Evolutionary conservation across 1,140 invertebrate genomes (phyloP), one percentile per base, ranked within the genome.

Genomic region (Anoplolepis gracilipes): DNA sequence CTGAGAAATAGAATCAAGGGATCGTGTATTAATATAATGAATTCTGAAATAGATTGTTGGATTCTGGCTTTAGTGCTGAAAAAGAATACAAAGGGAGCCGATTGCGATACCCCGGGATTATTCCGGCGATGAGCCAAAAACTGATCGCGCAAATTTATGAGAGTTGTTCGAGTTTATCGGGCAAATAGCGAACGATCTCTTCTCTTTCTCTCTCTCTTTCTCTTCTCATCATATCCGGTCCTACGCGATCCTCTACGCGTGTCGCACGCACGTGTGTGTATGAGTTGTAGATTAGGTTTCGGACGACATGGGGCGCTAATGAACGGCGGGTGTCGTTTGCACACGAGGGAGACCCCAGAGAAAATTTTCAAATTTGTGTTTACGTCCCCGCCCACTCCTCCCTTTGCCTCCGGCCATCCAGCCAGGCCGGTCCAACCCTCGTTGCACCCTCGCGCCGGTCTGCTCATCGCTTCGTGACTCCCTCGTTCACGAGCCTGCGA

Each of bases 291-390:
- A 91, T 92, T 91, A 91, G 89, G 78, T 91, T 86, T 88, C 86
- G 75, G 82, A 72, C 75, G 90, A 93, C 92, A 92, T 70, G 90
- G 88, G 39, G 25, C 92, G 91, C 88, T 93, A 93, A 93, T 92
- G 91, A 93, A 93, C 90, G 91, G 87, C 85, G 86, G 84, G 88
- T 92, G 87, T 92, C 91, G 91, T 92, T 92, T 92, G 88, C 92
- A 92, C 77, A 84, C 84, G 86, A 82, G 78, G 87, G 87, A 82
- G 16, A 84, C 28, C 25, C 33, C 57, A 65, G 57, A 67, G 84
- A 85, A 87, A 86, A 90, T 92, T 92, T 92, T 90, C 86, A 76
- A 87, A 91, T 90, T 92, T 86, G 61, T 84, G 81, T 91, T 87
- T 88, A 87, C 87, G 59, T 69, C 88, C 89, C 46, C 16, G 46